These are phyloP conservation scores for Hydrotaea diabolus DNA, from an alignment of 2,888 invertebrate genomes.

Conservation along the genomic window DNA sequence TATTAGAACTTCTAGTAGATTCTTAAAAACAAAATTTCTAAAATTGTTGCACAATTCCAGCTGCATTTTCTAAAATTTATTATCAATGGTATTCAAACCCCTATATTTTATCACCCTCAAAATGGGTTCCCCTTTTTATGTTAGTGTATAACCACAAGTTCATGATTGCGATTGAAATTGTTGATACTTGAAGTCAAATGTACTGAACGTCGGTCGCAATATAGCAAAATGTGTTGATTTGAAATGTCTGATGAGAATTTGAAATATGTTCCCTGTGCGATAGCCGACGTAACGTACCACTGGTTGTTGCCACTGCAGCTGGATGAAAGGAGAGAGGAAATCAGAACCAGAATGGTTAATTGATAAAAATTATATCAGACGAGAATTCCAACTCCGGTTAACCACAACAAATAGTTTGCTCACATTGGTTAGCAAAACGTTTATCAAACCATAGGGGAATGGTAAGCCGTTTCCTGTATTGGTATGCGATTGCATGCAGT, in stretches of 20 bases:
- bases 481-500: not conserved
- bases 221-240: conserved; percentile 35
- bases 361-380: not conserved
- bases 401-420: not conserved
- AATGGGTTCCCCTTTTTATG: not conserved
- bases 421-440: conserved; percentile 9
- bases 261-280: not conserved
- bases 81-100: too few relatives aligned
- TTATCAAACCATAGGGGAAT: conserved; percentile 15
- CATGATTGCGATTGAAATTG: conserved; percentile 8
- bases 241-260: conserved; percentile 37
- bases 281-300: not conserved
- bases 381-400: not conserved
- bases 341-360: conserved; percentile 12
- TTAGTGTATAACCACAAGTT: conserved; percentile 6
- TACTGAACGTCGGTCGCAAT: not conserved
- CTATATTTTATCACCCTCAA: not conserved
- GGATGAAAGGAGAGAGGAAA: not conserved
- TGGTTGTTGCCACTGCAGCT: not conserved
- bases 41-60: too few relatives aligned
- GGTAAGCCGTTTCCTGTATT: conserved; percentile 9
- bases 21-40: too few relatives aligned
- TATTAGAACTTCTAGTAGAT: too few relatives aligned
- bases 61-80: too few relatives aligned
- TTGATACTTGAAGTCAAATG: not conserved